These are phyloP conservation scores for Athene cunicularia DNA, from an alignment of 2,113 vertebrate genomes.

Conservation along the genomic window DNA sequence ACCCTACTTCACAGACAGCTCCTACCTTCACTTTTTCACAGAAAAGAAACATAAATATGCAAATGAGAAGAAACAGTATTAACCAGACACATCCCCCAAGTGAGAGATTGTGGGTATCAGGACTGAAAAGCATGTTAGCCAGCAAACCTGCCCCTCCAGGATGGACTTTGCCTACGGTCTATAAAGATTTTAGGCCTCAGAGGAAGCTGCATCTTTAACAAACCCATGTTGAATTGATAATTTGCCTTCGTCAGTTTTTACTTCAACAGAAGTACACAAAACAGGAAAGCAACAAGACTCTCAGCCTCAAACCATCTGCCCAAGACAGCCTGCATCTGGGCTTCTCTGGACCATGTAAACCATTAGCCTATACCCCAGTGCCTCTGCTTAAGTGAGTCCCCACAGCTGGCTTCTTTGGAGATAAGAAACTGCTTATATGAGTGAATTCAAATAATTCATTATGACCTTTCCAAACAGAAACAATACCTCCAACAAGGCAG, in stretches of 20 bases:
- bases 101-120: fast-evolving
- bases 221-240: background rate
- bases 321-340: background rate
- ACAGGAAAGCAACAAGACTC: background rate
- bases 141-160: background rate
- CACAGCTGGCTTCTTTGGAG: background rate
- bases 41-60: background rate
- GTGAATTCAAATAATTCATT: background rate
- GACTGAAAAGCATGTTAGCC: background rate
- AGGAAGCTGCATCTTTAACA: background rate
- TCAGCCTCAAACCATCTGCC: background rate
- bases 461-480: background rate
- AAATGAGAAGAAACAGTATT: background rate
- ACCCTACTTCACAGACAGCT: background rate
- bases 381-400: background rate
- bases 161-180: background rate
- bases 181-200: background rate
- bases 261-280: background rate
- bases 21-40: background rate
- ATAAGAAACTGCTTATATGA: background rate
- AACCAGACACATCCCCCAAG: background rate
- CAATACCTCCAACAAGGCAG: background rate
- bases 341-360: background rate
- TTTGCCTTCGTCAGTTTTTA: background rate
- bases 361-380: background rate